phyloP scores from a whole-genome alignment of 2,113 vertebrate species.

The Ellobius talpinus region DNA sequence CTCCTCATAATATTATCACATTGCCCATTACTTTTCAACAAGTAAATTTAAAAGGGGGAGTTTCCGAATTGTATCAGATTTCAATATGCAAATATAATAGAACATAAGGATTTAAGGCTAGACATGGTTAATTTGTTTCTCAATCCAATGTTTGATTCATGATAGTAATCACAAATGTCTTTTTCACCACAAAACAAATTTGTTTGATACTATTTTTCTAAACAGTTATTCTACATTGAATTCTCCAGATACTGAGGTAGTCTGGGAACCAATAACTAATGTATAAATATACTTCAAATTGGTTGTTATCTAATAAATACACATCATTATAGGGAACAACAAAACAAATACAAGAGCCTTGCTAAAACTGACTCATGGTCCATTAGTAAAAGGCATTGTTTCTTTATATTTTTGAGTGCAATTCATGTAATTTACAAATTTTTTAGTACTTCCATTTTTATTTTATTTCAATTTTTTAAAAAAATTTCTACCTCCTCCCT shows the following conservation, averaged over 20 bases:
- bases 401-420: conserved; percentile 34
- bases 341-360: neutral
- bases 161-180: neutral
- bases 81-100: neutral
- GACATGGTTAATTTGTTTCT: neutral
- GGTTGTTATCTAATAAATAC: neutral
- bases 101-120: neutral
- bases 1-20: neutral
- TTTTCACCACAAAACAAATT: neutral
- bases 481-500: too few relatives aligned
- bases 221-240: neutral
- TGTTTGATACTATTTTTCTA: neutral
- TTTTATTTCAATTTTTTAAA: too few relatives aligned
- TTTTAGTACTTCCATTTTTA: too few relatives aligned
- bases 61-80: too few relatives aligned
- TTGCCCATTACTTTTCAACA: neutral
- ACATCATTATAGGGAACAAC: neutral
- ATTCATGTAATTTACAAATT: neutral
- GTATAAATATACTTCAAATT: conserved; percentile 16
- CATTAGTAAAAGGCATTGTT: neutral
- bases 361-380: neutral
- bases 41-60: neutral
- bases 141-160: neutral
- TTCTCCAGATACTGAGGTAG: neutral
- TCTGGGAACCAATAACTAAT: neutral